Percentiles rank a stretch among this genome's conserved stretches.
phyloP scores from a whole-genome alignment of 2,797 vertebrate genomes.

The Melanotaenia pygmaea region DNA sequence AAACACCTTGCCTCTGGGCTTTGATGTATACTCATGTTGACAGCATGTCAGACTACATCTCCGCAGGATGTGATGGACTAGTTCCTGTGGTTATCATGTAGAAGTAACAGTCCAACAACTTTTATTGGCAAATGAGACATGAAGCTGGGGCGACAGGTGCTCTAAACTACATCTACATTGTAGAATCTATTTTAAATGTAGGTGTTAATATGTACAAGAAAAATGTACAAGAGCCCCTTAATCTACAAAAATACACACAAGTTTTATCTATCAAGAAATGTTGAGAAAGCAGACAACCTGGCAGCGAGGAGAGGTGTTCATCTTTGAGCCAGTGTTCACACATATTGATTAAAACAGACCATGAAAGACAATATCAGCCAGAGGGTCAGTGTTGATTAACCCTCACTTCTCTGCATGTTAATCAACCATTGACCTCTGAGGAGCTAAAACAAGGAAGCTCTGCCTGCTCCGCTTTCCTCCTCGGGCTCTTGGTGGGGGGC shows the following conservation, averaged over 20 bases:
- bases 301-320: constrained; percentile 46
- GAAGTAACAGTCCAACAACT: constrained; percentile 42
- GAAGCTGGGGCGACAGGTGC: constrained; percentile 12
- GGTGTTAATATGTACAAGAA: constrained; percentile 2
- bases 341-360: constrained; percentile 79
- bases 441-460: constrained; percentile 68
- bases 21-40: constrained; percentile 66
- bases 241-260: background rate
- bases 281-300: constrained; percentile 28
- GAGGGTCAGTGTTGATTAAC: constrained; percentile 81
- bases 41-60: constrained; percentile 66
- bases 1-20: constrained; percentile 35
- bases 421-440: constrained; percentile 76
- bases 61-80: constrained; percentile 62
- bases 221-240: constrained; percentile 1
- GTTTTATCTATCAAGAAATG: background rate
- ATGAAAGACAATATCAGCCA: constrained; percentile 70
- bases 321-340: constrained; percentile 57
- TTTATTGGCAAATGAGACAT: constrained; percentile 45
- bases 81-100: constrained; percentile 60
- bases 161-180: constrained; percentile 5
- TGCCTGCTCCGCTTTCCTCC: constrained; percentile 32
- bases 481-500: constrained; percentile 44
- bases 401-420: constrained; percentile 73
- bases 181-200: background rate